Percentiles rank a stretch among this genome's conserved stretches.
Conservation (phyloP, 1,140 invertebrate genomes). For the Papilio polyxenes region DNA sequence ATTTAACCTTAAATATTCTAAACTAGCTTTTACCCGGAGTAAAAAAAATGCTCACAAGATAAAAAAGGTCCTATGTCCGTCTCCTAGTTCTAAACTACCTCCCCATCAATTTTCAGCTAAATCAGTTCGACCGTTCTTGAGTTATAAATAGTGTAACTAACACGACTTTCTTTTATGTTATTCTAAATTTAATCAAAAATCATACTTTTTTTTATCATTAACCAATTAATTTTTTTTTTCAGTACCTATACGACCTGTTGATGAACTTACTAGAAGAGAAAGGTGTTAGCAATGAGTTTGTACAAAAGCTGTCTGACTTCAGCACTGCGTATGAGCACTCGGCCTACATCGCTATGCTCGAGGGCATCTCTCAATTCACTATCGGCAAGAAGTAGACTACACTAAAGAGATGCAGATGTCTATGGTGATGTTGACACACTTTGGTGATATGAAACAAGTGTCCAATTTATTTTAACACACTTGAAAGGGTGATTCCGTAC, state of each 20-base stretch:
- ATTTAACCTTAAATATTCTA: too few species aligned
- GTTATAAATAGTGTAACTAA: too few species aligned
- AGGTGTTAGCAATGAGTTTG: conserved; percentile 95
- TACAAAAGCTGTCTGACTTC: conserved; percentile 90
- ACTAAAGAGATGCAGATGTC: neutral
- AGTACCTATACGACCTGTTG: conserved; percentile 96
- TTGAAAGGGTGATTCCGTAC: too few species aligned
- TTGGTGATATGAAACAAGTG: neutral
- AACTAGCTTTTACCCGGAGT: too few species aligned
- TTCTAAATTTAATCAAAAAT: too few species aligned
- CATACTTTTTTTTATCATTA: neutral
- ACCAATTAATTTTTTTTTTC: conserved; percentile 69
- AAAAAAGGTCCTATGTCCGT: too few species aligned
- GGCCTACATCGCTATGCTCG: conserved; percentile 92
- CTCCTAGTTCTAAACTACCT: too few species aligned
- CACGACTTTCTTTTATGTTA: too few species aligned
- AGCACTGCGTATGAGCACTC: conserved; percentile 95
- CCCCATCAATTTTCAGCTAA: too few species aligned
- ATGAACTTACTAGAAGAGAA: conserved; percentile 97
- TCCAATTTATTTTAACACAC: too few species aligned
- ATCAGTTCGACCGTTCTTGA: too few species aligned
- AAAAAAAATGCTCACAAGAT: too few species aligned
- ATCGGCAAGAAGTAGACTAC: conserved; percentile 80
- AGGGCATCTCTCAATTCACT: conserved; percentile 92
- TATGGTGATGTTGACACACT: conserved; percentile 17